phyloP scores from a whole-genome alignment of 2,113 vertebrate genomes.

The Enhydra lutris region DNA sequence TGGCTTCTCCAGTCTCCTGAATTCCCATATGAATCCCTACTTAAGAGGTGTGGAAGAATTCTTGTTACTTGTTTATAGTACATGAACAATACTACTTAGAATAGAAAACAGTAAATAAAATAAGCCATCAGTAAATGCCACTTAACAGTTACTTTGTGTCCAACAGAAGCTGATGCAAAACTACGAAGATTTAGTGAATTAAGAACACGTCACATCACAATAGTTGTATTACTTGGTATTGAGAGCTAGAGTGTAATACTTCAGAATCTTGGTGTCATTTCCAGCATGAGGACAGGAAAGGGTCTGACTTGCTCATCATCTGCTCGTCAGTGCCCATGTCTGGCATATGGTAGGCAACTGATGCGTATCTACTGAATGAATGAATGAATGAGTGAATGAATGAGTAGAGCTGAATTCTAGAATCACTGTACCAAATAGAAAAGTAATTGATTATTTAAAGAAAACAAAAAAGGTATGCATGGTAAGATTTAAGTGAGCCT shows the following conservation, averaged over 20 bases:
- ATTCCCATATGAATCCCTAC: neutral
- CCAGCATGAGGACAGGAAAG: neutral
- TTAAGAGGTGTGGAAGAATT: neutral
- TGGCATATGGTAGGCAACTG: neutral
- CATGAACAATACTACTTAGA: neutral
- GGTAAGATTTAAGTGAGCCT: neutral
- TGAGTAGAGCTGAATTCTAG: neutral
- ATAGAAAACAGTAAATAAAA: neutral
- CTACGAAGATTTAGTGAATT: neutral
- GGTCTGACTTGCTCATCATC: neutral
- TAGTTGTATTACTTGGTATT: neutral
- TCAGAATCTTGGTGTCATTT: neutral
- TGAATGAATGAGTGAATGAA: neutral
- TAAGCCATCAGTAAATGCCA: neutral
- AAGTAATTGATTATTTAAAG: neutral
- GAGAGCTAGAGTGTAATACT: neutral
- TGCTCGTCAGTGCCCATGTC: neutral
- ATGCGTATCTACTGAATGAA: neutral
- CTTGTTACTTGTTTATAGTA: neutral
- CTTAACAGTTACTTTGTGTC: neutral
- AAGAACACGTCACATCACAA: neutral
- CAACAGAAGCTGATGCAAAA: neutral
- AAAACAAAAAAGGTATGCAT: neutral
- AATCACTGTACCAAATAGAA: constrained; percentile 31
- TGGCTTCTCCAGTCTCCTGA: neutral